These are phyloP conservation scores for Meiosimyza decipiens DNA, from an alignment of 2,888 invertebrate species.

Conservation along the genomic window DNA sequence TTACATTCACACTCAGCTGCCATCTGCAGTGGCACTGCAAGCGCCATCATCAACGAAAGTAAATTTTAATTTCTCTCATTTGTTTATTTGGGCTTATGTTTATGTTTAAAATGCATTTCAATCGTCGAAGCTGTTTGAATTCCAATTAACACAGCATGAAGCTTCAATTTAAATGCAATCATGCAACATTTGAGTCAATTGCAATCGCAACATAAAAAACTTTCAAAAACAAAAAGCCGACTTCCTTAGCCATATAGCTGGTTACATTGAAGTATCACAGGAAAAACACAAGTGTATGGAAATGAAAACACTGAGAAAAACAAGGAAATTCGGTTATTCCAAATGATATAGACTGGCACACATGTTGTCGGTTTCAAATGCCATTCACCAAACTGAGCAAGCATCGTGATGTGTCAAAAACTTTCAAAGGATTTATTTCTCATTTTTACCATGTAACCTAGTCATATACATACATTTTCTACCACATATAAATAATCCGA, in stretches of 20 bases:
- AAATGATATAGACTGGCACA: too few species aligned
- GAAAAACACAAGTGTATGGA: too few species aligned
- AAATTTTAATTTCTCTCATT: background rate
- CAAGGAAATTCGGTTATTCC: too few species aligned
- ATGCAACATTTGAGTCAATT: constrained; percentile 37
- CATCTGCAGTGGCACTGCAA: background rate
- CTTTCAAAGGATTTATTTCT: too few species aligned
- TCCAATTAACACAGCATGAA: constrained; percentile 40
- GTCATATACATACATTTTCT: background rate
- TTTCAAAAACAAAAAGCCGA: constrained; percentile 8
- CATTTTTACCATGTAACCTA: too few species aligned
- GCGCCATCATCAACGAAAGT: constrained; percentile 2
- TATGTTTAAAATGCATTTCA: constrained; percentile 9
- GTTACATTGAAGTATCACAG: too few species aligned
- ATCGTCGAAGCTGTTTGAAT: constrained; percentile 34
- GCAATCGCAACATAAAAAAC: constrained; percentile 18
- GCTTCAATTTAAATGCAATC: constrained; percentile 39
- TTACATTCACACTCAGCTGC: too few species aligned
- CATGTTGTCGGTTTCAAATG: too few species aligned
- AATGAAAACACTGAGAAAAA: too few species aligned
- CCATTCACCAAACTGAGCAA: too few species aligned
- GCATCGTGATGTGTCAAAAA: too few species aligned
- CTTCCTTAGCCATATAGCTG: background rate
- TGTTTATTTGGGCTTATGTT: background rate
- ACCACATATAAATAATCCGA: background rate